phyloP scores from a whole-genome alignment of 2,113 vertebrate species.

The Osmerus eperlanus region DNA sequence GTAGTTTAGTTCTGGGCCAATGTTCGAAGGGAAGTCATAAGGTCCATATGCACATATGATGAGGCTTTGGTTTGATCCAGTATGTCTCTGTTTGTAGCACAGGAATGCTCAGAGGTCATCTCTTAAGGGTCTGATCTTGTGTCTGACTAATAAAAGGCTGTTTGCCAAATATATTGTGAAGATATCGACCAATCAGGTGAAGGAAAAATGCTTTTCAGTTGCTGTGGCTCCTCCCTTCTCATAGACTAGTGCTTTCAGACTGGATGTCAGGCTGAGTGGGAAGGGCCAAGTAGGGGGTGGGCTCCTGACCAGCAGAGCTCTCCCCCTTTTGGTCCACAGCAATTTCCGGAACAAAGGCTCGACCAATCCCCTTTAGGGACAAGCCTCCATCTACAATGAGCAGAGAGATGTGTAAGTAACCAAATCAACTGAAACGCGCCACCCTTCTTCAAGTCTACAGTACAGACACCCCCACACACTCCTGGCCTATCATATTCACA shows the following conservation, averaged over 20 bases:
- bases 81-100: neutral
- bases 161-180: slow-evolving; percentile 17
- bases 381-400: slow-evolving; percentile 73
- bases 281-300: slow-evolving; percentile 53
- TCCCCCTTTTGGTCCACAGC: slow-evolving; percentile 57
- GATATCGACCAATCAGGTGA: slow-evolving; percentile 1
- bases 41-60: too few species aligned
- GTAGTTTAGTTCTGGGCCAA: too few species aligned
- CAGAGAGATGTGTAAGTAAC: neutral
- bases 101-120: neutral
- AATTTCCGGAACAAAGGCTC: slow-evolving; percentile 69
- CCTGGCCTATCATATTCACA: neutral
- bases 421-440: neutral
- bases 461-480: neutral
- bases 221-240: slow-evolving; percentile 37
- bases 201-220: slow-evolving; percentile 6
- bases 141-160: slow-evolving; percentile 5
- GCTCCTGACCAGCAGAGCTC: slow-evolving; percentile 70
- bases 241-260: slow-evolving; percentile 86
- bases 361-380: slow-evolving; percentile 71
- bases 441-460: too few species aligned
- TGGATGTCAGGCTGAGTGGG: slow-evolving; percentile 67
- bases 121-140: neutral
- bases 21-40: too few species aligned
- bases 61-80: too few species aligned